Evolutionary conservation across 2,113 vertebrate genomes (phyloP).

Genomic region (Dermatemys mawii): DNA sequence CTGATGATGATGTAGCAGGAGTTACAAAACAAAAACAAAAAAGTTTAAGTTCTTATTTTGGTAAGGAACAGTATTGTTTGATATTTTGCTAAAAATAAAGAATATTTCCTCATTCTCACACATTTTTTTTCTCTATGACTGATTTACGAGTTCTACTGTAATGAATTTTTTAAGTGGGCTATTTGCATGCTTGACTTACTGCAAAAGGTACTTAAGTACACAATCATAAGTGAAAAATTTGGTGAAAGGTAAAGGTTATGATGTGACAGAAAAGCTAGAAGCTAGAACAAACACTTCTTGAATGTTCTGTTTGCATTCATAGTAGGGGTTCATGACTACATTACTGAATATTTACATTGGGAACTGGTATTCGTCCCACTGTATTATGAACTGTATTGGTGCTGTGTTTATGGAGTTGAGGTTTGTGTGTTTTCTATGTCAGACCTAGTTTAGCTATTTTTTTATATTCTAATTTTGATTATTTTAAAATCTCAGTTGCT

Average conservation of each 20-base stretch:
- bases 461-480: background rate
- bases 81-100: background rate
- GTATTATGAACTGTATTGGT: constrained; percentile 8
- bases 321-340: constrained; percentile 5
- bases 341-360: constrained; percentile 34
- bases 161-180: background rate
- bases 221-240: background rate
- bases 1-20: background rate
- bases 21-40: background rate
- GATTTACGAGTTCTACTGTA: background rate
- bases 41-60: background rate
- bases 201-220: background rate
- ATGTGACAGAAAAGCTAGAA: constrained; percentile 32
- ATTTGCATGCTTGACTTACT: background rate
- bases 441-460: background rate
- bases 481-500: background rate
- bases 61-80: background rate
- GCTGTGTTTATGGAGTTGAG: constrained; percentile 41
- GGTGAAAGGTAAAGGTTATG: background rate
- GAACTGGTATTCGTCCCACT: constrained; percentile 14
- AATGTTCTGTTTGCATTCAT: constrained; percentile 6
- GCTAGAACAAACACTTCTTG: background rate
- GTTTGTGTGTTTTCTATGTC: constrained; percentile 34
- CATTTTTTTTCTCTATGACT: background rate
- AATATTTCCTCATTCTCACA: background rate